A percentile compares a stretch with the other conserved stretches of the same genome.
Conservation (phyloP, 2,797 vertebrate genomes). For the Arremon brunneinucha region DNA sequence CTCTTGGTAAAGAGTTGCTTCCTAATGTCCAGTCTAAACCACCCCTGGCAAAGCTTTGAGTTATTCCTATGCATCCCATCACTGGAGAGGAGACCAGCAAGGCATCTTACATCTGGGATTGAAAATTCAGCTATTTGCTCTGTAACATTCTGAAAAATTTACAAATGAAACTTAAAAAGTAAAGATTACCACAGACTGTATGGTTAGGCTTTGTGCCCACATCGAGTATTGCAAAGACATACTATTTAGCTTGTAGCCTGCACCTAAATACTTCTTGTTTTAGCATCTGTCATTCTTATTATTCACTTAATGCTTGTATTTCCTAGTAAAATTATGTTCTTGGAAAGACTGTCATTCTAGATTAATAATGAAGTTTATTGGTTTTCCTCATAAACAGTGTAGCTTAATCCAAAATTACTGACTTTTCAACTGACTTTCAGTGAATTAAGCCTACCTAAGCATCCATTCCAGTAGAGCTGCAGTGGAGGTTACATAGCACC, state of each 20-base stretch:
- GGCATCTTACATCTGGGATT: too few relatives aligned
- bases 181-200: neutral
- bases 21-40: neutral
- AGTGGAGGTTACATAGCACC: accelerated
- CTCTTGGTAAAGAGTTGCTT: neutral
- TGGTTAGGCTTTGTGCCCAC: neutral
- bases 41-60: neutral
- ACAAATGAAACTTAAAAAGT: neutral
- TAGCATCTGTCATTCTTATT: neutral
- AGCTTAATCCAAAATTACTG: neutral
- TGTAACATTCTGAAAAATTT: neutral
- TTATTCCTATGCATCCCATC: neutral
- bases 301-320: neutral
- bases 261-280: neutral
- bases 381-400: neutral
- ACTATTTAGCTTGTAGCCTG: neutral
- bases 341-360: neutral
- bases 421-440: neutral
- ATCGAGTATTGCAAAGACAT: neutral
- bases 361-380: neutral
- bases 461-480: neutral
- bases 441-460: neutral
- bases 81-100: neutral
- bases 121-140: neutral
- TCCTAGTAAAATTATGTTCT: neutral